phyloP scores from a whole-genome alignment of 2,888 invertebrate species.

The Tinea pellionella region DNA sequence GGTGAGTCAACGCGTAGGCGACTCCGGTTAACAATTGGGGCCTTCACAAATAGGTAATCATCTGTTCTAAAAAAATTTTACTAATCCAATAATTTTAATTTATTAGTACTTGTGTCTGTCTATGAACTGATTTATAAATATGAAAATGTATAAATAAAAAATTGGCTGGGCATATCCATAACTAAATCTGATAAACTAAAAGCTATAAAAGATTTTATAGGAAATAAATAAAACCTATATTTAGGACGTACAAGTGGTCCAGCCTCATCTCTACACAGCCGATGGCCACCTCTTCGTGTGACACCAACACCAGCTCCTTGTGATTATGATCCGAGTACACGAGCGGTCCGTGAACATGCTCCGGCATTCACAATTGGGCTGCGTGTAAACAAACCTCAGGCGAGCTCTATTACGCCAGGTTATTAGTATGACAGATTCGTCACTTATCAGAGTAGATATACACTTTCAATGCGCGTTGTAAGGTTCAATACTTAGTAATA shows the following conservation, averaged over 20 bases:
- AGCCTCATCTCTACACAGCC: conserved; percentile 82
- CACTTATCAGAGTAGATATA: not conserved
- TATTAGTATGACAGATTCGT: not conserved
- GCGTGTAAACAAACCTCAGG: conserved; percentile 58
- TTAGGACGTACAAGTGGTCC: conserved; percentile 69
- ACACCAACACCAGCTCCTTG: conserved; percentile 87
- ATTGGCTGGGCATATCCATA: too few relatives aligned
- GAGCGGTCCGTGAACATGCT: conserved; percentile 65
- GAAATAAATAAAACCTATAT: not conserved
- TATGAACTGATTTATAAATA: too few relatives aligned
- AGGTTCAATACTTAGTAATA: not conserved
- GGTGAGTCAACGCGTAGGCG: conserved; percentile 58
- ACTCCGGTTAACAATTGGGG: conserved; percentile 23
- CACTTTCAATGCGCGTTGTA: not conserved
- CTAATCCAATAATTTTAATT: not conserved
- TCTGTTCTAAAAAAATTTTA: not conserved
- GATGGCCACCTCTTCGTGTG: conserved; percentile 75
- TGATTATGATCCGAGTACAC: conserved; percentile 86
- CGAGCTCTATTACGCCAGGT: conserved; percentile 67
- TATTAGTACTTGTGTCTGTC: too few relatives aligned
- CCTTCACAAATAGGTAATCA: conserved; percentile 2
- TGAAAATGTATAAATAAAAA: too few relatives aligned
- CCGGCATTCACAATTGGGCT: conserved; percentile 74
- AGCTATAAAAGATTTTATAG: too few relatives aligned
- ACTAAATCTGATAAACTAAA: too few relatives aligned